phyloP scores from a whole-genome alignment of 2,113 vertebrate species.

The Callorhinus ursinus region DNA sequence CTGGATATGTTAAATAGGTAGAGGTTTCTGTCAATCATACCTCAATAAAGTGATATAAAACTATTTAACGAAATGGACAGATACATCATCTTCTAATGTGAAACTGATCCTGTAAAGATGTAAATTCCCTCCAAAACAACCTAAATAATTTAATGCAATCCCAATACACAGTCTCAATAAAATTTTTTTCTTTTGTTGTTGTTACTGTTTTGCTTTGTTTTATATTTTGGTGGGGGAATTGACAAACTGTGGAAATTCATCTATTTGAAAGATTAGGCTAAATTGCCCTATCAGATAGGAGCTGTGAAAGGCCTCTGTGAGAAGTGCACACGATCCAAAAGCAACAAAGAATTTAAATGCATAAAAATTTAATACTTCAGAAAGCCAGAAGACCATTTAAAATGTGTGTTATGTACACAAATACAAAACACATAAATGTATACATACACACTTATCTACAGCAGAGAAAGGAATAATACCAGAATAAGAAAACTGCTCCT shows the following conservation, averaged over 20 bases:
- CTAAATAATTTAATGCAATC: constrained; percentile 29
- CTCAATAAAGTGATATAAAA: background rate
- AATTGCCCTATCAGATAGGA: background rate
- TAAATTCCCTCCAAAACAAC: constrained; percentile 30
- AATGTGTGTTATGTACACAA: background rate
- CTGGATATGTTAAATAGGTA: background rate
- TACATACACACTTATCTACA: background rate
- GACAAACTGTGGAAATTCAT: constrained; percentile 26
- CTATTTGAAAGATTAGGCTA: background rate
- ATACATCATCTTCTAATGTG: constrained; percentile 11
- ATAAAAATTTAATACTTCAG: constrained; percentile 42
- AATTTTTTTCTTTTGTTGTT: background rate
- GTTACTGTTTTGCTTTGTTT: background rate
- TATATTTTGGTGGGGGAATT: background rate
- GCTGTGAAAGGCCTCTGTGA: constrained; percentile 10
- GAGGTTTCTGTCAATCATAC: background rate
- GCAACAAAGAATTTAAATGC: constrained; percentile 31
- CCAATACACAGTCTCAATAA: constrained; percentile 15
- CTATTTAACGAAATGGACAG: constrained; percentile 18
- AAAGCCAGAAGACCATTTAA: background rate
- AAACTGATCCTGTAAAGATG: constrained; percentile 29
- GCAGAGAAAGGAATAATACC: constrained; percentile 11
- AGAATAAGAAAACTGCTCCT: constrained; percentile 29
- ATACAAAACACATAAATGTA: background rate
- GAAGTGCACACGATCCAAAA: constrained; percentile 5